A percentile compares a stretch with the other conserved stretches of the same genome.
These are phyloP conservation scores for Synergus gifuensis DNA, from an alignment of 2,888 invertebrate species.

Conservation along the genomic window DNA sequence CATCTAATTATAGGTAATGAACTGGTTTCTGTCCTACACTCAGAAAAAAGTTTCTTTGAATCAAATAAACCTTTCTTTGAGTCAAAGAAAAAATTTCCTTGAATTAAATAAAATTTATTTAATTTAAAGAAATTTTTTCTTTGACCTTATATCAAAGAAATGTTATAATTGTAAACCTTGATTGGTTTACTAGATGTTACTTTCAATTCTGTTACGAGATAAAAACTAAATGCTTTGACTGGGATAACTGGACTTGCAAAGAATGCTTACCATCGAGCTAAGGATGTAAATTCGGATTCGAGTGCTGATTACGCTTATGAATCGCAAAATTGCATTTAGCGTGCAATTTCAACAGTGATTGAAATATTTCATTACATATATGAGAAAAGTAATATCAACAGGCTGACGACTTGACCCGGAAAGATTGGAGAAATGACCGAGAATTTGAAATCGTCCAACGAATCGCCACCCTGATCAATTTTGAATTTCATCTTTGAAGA, in stretches of 20 bases:
- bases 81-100: too few species aligned
- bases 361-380: neutral
- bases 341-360: neutral
- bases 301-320: neutral
- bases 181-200: neutral
- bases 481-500: too few species aligned
- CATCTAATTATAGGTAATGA: neutral
- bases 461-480: too few species aligned
- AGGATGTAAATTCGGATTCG: neutral
- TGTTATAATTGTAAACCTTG: too few species aligned
- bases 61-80: too few species aligned
- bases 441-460: too few species aligned
- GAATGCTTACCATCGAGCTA: neutral
- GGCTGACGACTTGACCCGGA: too few species aligned
- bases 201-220: slow-evolving; percentile 5
- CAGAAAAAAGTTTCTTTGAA: too few species aligned
- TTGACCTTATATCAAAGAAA: too few species aligned
- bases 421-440: too few species aligned
- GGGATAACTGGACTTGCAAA: neutral
- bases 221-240: neutral
- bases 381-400: neutral
- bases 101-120: too few species aligned
- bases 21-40: neutral
- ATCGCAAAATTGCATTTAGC: neutral
- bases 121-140: too few species aligned